Evolutionary conservation across 1,140 invertebrate species (phyloP).

Genomic region (Contarinia nasturtii): DNA sequence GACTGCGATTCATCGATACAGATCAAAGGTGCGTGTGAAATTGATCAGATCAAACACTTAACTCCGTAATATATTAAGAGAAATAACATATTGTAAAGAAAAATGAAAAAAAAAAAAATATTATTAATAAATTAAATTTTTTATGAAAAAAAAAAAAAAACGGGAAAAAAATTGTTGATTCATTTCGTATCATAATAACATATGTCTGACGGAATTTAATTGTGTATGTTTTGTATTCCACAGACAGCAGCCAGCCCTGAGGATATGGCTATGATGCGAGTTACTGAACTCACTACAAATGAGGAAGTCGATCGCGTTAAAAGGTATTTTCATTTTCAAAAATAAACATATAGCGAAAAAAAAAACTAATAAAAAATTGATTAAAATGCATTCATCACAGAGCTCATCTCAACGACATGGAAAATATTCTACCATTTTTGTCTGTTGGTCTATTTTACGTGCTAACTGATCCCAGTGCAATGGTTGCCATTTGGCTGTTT

Average conservation of each 20-base stretch:
- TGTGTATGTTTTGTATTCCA: slow-evolving; percentile 1
- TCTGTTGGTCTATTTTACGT: slow-evolving; percentile 39
- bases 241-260: slow-evolving; percentile 39
- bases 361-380: too few species aligned
- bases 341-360: background rate
- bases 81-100: too few species aligned
- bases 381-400: background rate
- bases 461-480: slow-evolving; percentile 31
- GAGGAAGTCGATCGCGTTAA: slow-evolving; percentile 34
- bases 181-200: too few species aligned
- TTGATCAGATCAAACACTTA: too few species aligned
- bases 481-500: slow-evolving; percentile 33
- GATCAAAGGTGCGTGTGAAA: background rate
- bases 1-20: background rate
- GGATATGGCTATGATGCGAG: slow-evolving; percentile 20
- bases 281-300: slow-evolving; percentile 30
- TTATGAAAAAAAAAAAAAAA: background rate
- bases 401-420: slow-evolving; percentile 34
- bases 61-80: too few species aligned
- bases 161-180: background rate
- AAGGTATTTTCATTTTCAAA: slow-evolving; percentile 6
- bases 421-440: slow-evolving; percentile 51
- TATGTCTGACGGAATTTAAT: too few species aligned
- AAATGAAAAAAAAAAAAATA: too few species aligned
- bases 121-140: background rate